Evolutionary conservation across 1,140 invertebrate genomes (phyloP).

Genomic region (Penaeus japonicus): DNA sequence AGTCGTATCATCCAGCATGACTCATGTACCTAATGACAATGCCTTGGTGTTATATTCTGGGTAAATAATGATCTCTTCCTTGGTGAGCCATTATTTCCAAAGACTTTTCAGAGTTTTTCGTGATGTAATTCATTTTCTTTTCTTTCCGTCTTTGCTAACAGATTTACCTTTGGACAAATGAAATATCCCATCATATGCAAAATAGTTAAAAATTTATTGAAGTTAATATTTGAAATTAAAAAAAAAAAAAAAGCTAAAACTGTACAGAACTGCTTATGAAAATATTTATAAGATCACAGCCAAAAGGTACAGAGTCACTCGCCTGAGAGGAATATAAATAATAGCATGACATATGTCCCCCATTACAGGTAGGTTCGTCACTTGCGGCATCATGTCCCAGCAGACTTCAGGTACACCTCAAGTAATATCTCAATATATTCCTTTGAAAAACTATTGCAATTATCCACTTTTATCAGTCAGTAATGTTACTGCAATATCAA

Average conservation of each 20-base stretch:
- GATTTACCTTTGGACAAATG: conserved; percentile 34
- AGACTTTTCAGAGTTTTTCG: background rate
- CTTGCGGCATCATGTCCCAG: conserved; percentile 32
- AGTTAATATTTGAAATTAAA: conserved; percentile 16
- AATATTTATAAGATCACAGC: conserved; percentile 24
- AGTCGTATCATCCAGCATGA: conserved; percentile 33
- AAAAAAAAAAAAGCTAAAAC: conserved; percentile 31
- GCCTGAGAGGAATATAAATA: conserved; percentile 37
- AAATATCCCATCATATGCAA: conserved; percentile 30
- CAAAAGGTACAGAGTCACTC: conserved; percentile 39
- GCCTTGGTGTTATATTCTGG: background rate
- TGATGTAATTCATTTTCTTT: background rate
- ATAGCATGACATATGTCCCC: background rate
- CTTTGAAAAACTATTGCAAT: background rate
- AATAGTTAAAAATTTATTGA: conserved; percentile 38
- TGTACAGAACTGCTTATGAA: background rate
- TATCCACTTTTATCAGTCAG: background rate
- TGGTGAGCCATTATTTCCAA: background rate
- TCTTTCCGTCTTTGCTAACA: background rate
- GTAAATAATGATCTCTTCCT: background rate
- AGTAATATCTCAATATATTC: background rate
- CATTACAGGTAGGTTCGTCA: conserved; percentile 32
- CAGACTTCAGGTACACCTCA: conserved; percentile 31
- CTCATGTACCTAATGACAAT: conserved; percentile 40
- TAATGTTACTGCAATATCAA: background rate